These are phyloP conservation scores for Tachuris rubrigastra DNA, from an alignment of 2,113 vertebrate genomes.

Conservation along the genomic window DNA sequence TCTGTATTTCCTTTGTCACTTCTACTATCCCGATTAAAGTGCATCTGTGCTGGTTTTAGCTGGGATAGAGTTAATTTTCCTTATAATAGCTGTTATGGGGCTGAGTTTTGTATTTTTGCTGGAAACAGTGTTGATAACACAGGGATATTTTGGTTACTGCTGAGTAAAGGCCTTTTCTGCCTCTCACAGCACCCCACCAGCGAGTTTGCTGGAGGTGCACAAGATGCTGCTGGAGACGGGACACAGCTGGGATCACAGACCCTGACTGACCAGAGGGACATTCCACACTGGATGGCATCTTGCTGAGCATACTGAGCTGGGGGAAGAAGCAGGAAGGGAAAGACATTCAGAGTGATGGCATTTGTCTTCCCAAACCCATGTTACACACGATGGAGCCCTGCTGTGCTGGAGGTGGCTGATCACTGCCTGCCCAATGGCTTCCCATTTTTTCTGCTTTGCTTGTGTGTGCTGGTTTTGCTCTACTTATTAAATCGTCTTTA, in stretches of 20 bases:
- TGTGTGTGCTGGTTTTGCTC: background rate
- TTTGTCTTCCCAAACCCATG: background rate
- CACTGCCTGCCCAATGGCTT: background rate
- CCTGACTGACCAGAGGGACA: background rate
- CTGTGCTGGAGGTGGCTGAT: background rate
- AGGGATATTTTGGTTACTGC: background rate
- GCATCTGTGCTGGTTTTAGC: background rate
- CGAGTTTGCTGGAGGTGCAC: background rate
- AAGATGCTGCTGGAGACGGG: background rate
- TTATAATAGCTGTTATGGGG: background rate
- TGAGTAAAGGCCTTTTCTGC: background rate
- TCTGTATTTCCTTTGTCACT: background rate
- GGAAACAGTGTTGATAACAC: no score
- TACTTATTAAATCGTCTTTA: background rate
- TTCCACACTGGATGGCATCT: background rate
- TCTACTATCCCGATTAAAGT: background rate
- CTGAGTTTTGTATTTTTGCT: background rate
- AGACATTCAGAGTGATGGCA: background rate
- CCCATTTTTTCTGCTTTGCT: background rate
- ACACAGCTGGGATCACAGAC: background rate
- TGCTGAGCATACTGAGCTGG: background rate
- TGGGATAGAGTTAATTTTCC: background rate
- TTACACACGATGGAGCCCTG: background rate
- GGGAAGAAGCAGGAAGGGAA: background rate
- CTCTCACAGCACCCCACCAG: background rate